phyloP scores from a whole-genome alignment of 2,797 vertebrate genomes.

The Denticeps clupeoides region DNA sequence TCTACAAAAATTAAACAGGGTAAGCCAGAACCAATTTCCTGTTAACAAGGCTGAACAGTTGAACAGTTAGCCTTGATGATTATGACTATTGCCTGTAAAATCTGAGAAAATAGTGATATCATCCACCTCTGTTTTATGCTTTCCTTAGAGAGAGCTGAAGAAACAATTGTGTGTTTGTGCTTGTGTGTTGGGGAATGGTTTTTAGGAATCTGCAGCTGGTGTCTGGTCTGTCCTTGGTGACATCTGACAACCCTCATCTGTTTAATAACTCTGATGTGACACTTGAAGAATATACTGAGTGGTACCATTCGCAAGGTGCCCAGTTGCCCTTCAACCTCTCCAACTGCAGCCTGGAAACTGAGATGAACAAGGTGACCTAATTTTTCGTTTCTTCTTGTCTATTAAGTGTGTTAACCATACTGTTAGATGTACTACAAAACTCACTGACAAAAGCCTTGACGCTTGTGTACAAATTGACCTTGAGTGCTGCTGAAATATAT shows the following conservation, averaged over 20 bases:
- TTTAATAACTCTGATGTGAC: slow-evolving; percentile 51
- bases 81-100: no score
- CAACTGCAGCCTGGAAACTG: slow-evolving; percentile 56
- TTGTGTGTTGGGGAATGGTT: slow-evolving; percentile 10
- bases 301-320: slow-evolving; percentile 49
- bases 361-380: slow-evolving; percentile 60
- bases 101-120: no score
- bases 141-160: no score
- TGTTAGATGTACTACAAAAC: no score
- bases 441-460: no score
- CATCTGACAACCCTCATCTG: background rate
- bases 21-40: no score
- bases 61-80: no score
- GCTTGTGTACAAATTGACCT: no score
- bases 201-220: slow-evolving; percentile 42
- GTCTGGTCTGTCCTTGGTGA: background rate
- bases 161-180: background rate
- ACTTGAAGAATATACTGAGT: slow-evolving; percentile 56
- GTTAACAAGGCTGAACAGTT: no score
- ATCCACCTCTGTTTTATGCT: no score
- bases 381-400: background rate
- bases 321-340: slow-evolving; percentile 45
- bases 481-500: no score
- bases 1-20: no score
- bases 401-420: background rate